These are phyloP conservation scores for Drosophila infuscata DNA, from an alignment of 2,888 invertebrate species.

Conservation along the genomic window DNA sequence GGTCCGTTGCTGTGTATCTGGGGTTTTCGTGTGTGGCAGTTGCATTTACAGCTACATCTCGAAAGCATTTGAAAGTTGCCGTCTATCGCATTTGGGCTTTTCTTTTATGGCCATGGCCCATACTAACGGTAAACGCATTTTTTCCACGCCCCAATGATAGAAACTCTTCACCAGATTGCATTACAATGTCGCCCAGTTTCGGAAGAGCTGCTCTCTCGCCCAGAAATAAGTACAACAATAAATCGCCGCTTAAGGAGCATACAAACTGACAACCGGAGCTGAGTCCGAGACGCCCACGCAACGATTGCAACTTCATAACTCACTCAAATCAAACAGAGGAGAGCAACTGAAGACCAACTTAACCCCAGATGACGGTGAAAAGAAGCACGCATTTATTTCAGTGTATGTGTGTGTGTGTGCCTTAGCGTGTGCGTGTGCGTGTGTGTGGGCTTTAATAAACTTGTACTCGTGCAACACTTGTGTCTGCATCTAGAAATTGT, in stretches of 20 bases:
- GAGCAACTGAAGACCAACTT: slow-evolving; percentile 32
- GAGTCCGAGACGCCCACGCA: slow-evolving; percentile 55
- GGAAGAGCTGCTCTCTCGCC: neutral
- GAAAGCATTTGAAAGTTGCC: slow-evolving; percentile 55
- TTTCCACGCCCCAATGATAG: slow-evolving; percentile 63
- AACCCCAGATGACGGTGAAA: slow-evolving; percentile 15
- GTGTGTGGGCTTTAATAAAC: slow-evolving; percentile 38
- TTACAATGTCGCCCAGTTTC: slow-evolving; percentile 50
- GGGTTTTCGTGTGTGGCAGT: slow-evolving; percentile 69
- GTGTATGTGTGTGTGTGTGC: slow-evolving; percentile 19
- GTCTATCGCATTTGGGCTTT: slow-evolving; percentile 55
- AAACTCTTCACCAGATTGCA: slow-evolving; percentile 54
- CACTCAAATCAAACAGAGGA: slow-evolving; percentile 59
- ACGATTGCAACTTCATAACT: slow-evolving; percentile 74
- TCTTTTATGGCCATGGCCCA: slow-evolving; percentile 56
- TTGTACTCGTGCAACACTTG: slow-evolving; percentile 41
- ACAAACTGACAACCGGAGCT: slow-evolving; percentile 12
- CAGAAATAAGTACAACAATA: slow-evolving; percentile 62
- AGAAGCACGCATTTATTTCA: slow-evolving; percentile 2
- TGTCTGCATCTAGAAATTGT: slow-evolving; percentile 71
- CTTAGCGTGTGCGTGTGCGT: slow-evolving; percentile 18
- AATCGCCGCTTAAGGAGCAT: slow-evolving; percentile 63
- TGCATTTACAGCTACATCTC: slow-evolving; percentile 68
- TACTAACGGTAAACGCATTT: slow-evolving; percentile 69
- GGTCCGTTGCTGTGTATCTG: slow-evolving; percentile 11